Evolutionary conservation across 2,888 invertebrate genomes (phyloP).

Genomic region (Koerneria pararmatus): DNA sequence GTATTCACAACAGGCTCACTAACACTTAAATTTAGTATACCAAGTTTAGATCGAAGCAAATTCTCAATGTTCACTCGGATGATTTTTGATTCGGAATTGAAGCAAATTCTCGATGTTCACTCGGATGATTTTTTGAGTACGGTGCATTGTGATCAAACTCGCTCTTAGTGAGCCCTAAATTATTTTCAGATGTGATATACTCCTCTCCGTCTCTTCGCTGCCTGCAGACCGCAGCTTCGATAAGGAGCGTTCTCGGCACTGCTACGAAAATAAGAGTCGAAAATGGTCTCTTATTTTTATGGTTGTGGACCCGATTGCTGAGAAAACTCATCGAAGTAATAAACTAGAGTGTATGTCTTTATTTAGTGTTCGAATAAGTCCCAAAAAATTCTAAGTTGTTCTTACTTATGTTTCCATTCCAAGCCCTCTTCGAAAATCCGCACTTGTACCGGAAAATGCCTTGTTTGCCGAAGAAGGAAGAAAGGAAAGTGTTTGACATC

Average conservation of each 20-base stretch:
- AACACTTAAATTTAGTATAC: too few relatives aligned
- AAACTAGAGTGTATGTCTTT: too few relatives aligned
- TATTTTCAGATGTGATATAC: constrained; percentile 40
- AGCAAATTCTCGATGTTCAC: neutral
- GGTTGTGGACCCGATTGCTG: too few relatives aligned
- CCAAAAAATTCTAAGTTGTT: neutral
- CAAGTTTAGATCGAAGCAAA: too few relatives aligned
- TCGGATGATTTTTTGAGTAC: neutral
- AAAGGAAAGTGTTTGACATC: constrained; percentile 7
- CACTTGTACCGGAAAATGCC: constrained; percentile 12
- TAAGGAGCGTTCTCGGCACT: constrained; percentile 16
- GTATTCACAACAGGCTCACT: too few relatives aligned
- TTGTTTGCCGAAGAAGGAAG: constrained; percentile 10
- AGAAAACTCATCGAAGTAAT: too few relatives aligned
- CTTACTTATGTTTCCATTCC: neutral
- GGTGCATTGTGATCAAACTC: too few relatives aligned
- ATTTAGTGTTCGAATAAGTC: neutral
- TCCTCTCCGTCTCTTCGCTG: constrained; percentile 48
- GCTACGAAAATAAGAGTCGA: constrained; percentile 6
- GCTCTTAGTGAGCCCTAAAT: too few relatives aligned
- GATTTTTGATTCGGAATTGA: too few relatives aligned
- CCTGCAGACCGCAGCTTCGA: constrained; percentile 42
- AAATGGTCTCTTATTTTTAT: constrained; percentile 6
- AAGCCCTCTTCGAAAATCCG: constrained; percentile 21
- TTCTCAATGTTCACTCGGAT: too few relatives aligned